Evolutionary conservation across 2,888 invertebrate species (phyloP), one percentile per base, ranked within the genome.

Genomic region (Drosophila rubida): DNA sequence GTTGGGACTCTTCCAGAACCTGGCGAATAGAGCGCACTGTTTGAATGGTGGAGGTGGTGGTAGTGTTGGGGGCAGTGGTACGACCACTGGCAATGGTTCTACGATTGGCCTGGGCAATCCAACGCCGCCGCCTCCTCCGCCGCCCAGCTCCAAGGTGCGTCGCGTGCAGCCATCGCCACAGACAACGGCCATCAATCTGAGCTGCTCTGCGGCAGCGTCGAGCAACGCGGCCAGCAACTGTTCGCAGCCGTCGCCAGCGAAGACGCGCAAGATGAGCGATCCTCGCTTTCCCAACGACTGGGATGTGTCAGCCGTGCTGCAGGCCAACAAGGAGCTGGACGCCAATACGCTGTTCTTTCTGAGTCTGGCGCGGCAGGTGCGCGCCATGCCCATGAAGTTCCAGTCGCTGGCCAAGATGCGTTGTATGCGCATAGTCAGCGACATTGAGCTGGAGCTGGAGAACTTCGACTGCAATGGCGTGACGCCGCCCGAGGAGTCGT

Each of bases 391-490:
- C 22, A 91, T 89, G 63, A 91, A 91, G 69, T 91, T 91, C 23
- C 91, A 92, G 57, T 90, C 90, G 2, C 67, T 90, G 60, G 90
- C 92, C 8, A 92, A 92, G 77, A 91, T 92, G 91, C 90, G 91
- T 8, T 92, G 91, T 65, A 91, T 92, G 91, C 90, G 91, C 45
- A 91, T 92, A 5, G 90, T 92, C 1, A 91, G 91, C 46, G 91
- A 92, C 66, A 90, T 91, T n/a, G 91, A 92, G 69, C 69, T 92
- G 19, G 92, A 91, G 54, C 72, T 91, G 63, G 91, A 91, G 65
- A 91, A 90, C 60, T 87, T 86, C 16, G 91, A 90, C 37, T 89
- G 89, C 54, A 88, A 90, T 19, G 90, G 90, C 0, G 72, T 78
- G 5, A 60, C 69, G 16, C 84, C 79, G 1, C 60, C 78, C 0